phyloP scores from a whole-genome alignment of 1,140 invertebrate species.

The Spodoptera litura region DNA sequence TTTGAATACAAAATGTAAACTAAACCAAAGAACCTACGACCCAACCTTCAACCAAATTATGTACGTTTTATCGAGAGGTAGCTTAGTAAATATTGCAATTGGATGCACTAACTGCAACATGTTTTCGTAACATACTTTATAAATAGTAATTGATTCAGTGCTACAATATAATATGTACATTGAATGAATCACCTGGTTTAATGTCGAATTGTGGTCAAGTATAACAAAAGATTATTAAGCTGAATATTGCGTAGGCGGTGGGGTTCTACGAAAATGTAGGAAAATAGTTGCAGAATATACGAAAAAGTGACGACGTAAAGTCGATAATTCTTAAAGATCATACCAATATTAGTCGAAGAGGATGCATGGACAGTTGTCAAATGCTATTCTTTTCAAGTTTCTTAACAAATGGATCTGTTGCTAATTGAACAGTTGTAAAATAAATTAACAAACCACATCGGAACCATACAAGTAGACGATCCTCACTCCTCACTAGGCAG shows the following conservation, averaged over 20 bases:
- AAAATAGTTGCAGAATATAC: conserved; percentile 25
- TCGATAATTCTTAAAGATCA: no score
- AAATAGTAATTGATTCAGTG: conserved; percentile 1
- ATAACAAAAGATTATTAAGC: background rate
- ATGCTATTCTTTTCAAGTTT: no score
- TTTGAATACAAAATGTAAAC: background rate
- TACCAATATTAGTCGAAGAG: no score
- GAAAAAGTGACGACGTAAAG: background rate
- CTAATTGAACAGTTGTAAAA: no score
- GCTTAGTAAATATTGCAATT: background rate
- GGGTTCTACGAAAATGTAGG: conserved; percentile 1
- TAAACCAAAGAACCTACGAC: background rate
- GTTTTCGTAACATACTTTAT: background rate
- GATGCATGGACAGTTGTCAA: no score
- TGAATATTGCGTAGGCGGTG: background rate
- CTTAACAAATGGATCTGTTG: no score
- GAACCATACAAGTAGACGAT: no score
- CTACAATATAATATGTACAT: background rate
- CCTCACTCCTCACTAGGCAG: no score
- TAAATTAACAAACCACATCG: no score
- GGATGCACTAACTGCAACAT: background rate
- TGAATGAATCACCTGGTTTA: conserved; percentile 17
- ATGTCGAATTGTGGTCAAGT: conserved; percentile 2
- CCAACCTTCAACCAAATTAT: background rate
- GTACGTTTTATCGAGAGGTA: no score